These are phyloP conservation scores for Lasioglossum leucozonium DNA, from an alignment of 2,888 invertebrate genomes.

Conservation along the genomic window DNA sequence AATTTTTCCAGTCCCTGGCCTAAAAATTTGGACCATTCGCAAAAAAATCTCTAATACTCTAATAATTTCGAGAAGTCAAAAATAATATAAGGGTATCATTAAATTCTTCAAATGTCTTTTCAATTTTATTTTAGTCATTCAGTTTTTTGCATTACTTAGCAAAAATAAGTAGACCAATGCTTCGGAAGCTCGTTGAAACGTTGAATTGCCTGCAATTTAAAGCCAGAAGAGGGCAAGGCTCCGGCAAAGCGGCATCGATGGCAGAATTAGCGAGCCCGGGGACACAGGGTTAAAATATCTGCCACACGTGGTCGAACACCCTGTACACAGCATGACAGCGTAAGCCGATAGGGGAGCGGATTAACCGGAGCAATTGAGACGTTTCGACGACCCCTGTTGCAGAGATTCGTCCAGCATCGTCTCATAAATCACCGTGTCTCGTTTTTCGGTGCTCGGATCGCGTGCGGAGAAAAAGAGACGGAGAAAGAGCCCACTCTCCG, in stretches of 20 bases:
- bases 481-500: background rate
- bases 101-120: too few species aligned
- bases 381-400: conserved; percentile 66
- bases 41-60: too few species aligned
- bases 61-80: too few species aligned
- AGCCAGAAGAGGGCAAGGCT: background rate
- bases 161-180: too few species aligned
- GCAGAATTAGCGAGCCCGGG: background rate
- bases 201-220: background rate
- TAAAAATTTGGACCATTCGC: too few species aligned
- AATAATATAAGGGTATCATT: too few species aligned
- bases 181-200: too few species aligned
- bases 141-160: too few species aligned
- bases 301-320: conserved; percentile 1
- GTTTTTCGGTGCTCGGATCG: conserved; percentile 59
- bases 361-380: conserved; percentile 68
- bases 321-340: background rate
- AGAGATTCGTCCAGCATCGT: conserved; percentile 50
- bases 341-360: conserved; percentile 37
- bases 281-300: conserved; percentile 1
- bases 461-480: conserved; percentile 23
- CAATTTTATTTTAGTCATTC: too few species aligned
- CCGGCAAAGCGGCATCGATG: background rate
- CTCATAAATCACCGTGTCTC: conserved; percentile 68
- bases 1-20: background rate